Evolutionary conservation across 1,140 invertebrate species (phyloP).

Genomic region (Drosophila lacteicornis): DNA sequence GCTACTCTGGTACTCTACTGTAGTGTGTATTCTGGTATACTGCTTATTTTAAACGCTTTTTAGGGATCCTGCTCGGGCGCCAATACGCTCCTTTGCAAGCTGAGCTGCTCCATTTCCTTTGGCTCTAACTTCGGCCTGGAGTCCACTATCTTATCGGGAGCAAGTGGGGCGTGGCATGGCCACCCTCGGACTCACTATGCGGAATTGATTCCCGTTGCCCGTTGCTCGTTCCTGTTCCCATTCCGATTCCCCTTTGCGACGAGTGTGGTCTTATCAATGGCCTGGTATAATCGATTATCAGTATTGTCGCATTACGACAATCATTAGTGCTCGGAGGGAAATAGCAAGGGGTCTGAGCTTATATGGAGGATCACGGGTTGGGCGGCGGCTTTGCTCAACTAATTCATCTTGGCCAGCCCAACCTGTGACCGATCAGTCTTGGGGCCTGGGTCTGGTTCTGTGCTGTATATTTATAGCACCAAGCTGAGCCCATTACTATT

Average conservation of each 20-base stretch:
- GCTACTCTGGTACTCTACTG: too few relatives aligned
- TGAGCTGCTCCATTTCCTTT: conserved; percentile 20
- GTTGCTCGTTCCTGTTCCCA: background rate
- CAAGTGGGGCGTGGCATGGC: conserved; percentile 38
- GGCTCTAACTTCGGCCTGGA: conserved; percentile 10
- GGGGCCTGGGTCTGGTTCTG: conserved; percentile 5
- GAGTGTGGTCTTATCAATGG: conserved; percentile 19
- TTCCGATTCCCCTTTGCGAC: conserved; percentile 1
- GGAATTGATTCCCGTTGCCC: conserved; percentile 21
- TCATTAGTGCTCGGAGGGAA: background rate
- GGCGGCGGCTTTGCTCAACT: background rate
- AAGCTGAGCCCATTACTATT: conserved; percentile 42
- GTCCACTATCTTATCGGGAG: conserved; percentile 23
- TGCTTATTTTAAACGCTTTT: too few relatives aligned
- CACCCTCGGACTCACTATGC: conserved; percentile 21
- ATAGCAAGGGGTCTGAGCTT: background rate
- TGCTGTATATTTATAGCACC: conserved; percentile 38
- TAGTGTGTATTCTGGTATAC: too few relatives aligned
- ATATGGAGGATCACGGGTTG: conserved; percentile 33
- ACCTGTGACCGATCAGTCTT: conserved; percentile 43
- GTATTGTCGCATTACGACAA: conserved; percentile 39
- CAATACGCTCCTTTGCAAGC: conserved; percentile 13
- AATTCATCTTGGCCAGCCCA: conserved; percentile 22
- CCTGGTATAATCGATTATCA: conserved; percentile 25
- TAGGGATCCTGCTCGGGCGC: background rate